Evolutionary conservation across 2,888 invertebrate genomes (phyloP).

Genomic region (Oligia strigilis): DNA sequence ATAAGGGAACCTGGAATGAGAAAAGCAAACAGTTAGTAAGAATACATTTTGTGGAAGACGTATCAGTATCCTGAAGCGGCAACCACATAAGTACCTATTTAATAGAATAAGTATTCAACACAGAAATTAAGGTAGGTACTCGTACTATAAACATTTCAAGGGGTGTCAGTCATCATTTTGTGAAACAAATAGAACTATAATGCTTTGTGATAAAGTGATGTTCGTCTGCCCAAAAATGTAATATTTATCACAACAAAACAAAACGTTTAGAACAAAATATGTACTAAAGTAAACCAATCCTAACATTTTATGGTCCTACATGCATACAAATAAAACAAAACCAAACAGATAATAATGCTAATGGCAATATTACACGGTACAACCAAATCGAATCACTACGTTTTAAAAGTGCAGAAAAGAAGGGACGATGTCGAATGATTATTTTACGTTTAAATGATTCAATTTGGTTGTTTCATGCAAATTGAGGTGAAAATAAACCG

Average conservation of each 20-base stretch:
- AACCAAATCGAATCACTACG: conserved; percentile 5
- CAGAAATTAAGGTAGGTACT: conserved; percentile 21
- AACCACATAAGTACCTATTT: conserved; percentile 22
- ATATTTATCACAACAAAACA: conserved; percentile 33
- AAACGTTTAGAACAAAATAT: conserved; percentile 1
- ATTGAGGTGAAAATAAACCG: conserved; percentile 5
- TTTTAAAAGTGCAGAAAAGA: background rate
- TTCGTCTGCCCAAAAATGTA: background rate
- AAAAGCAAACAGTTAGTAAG: conserved; percentile 53
- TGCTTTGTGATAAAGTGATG: conserved; percentile 60
- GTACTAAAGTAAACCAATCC: conserved; percentile 5
- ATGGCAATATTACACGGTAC: conserved; percentile 36
- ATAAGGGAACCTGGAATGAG: conserved; percentile 94
- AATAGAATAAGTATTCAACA: conserved; percentile 29
- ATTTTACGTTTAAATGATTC: background rate
- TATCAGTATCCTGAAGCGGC: conserved; percentile 18
- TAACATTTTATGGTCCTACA: conserved; percentile 44
- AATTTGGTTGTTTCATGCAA: conserved; percentile 2
- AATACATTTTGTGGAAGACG: conserved; percentile 24
- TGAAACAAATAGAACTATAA: conserved; percentile 36
- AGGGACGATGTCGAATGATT: background rate
- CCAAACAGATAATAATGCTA: conserved; percentile 35
- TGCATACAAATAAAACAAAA: conserved; percentile 49
- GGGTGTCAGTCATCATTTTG: conserved; percentile 65
- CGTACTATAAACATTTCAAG: conserved; percentile 64